Conservation (phyloP, 2,113 vertebrate genomes). For the Ictidomys tridecemlineatus region DNA sequence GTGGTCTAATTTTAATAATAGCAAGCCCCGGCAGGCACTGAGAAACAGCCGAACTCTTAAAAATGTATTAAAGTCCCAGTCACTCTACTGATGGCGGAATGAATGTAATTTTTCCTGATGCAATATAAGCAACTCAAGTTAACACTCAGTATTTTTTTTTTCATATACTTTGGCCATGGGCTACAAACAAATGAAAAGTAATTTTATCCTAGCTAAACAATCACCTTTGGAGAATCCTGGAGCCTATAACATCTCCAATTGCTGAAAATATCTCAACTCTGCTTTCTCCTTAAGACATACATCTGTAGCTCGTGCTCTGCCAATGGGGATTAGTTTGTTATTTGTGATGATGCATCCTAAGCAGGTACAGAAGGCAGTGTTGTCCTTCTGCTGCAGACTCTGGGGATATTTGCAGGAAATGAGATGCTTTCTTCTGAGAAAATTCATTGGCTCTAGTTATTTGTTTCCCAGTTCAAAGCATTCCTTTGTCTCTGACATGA, state of each 20-base stretch:
- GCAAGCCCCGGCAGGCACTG: background rate
- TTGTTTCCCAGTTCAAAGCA: conserved; percentile 75
- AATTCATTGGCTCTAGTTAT: conserved; percentile 66
- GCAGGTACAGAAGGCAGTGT: conserved; percentile 27
- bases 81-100: conserved; percentile 33
- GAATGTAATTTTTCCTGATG: conserved; percentile 59
- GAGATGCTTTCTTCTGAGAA: conserved; percentile 72
- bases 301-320: conserved; percentile 39
- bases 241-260: conserved; percentile 25
- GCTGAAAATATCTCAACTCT: conserved; percentile 46
- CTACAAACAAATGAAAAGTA: conserved; percentile 72
- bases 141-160: background rate
- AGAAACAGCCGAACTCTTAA: conserved; percentile 39
- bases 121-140: conserved; percentile 46
- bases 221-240: conserved; percentile 58
- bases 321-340: conserved; percentile 41
- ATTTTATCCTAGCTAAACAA: conserved; percentile 66
- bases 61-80: conserved; percentile 20
- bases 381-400: conserved; percentile 51
- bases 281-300: conserved; percentile 46
- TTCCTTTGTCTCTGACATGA: conserved; percentile 63
- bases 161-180: conserved; percentile 37
- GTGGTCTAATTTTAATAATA: conserved; percentile 42
- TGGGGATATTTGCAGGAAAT: conserved; percentile 81
- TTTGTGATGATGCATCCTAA: conserved; percentile 29